Conservation (phyloP, 64 coral and sea anemone genomes). For the Cladopsammia gracilis region DNA sequence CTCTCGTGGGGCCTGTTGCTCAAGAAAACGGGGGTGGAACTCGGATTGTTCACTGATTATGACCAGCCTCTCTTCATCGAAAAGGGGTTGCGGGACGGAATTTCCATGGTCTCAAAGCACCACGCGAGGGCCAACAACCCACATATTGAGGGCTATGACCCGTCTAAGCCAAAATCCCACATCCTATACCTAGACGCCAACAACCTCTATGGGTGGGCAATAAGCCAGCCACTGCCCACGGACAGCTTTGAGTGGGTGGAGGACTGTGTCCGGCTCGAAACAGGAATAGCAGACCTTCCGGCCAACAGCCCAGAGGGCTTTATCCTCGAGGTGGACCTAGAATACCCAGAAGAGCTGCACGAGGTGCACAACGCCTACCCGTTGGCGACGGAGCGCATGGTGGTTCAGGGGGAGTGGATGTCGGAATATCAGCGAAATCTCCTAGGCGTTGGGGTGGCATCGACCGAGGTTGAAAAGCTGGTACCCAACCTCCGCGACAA, state of each 20-base stretch:
- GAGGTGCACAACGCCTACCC: no score
- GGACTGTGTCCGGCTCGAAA: no score
- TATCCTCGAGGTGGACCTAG: no score
- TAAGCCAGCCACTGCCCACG: no score
- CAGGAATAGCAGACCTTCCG: no score
- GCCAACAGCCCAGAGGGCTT: no score
- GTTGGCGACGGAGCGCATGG: neutral
- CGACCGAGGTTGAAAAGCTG: neutral
- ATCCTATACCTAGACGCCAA: neutral
- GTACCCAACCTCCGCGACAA: neutral
- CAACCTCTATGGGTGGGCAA: no score
- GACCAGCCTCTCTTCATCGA: constrained; percentile 46
- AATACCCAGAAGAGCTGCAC: no score
- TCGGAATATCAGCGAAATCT: neutral
- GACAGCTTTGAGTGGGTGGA: no score
- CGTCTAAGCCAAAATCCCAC: neutral
- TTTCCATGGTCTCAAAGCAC: neutral
- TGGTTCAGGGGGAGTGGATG: neutral
- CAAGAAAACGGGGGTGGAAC: constrained; percentile 5
- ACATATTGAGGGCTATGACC: neutral
- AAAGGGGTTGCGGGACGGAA: neutral
- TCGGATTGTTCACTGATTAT: neutral
- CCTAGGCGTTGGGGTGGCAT: neutral
- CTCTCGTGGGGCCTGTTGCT: constrained; percentile 20
- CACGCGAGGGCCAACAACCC: constrained; percentile 33